phyloP scores from a whole-genome alignment of 2,797 vertebrate species.

The Lithobates pipiens region DNA sequence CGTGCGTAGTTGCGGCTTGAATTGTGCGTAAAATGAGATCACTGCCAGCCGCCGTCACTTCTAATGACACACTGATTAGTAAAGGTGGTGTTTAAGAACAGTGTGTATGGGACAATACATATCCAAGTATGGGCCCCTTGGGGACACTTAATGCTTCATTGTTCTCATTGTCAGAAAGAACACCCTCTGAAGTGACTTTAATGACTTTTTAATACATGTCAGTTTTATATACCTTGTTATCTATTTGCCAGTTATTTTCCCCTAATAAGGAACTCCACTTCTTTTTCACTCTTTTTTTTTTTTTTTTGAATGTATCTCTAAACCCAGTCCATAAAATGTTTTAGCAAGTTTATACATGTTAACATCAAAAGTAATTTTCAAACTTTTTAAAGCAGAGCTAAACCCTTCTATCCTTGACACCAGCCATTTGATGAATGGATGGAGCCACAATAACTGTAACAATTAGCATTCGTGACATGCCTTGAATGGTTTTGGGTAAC shows the following conservation, averaged over 20 bases:
- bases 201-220: background rate
- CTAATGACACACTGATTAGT: background rate
- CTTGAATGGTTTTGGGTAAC: too few species aligned
- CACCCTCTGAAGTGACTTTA: background rate
- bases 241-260: background rate
- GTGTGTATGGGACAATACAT: constrained; percentile 7
- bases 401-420: too few species aligned
- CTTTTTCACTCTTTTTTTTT: too few species aligned
- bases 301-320: too few species aligned
- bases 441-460: too few species aligned
- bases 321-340: too few species aligned
- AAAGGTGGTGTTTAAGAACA: background rate
- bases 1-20: constrained; percentile 34
- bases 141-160: background rate
- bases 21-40: background rate
- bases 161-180: background rate
- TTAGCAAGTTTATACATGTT: too few species aligned
- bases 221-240: background rate
- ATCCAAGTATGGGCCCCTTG: background rate
- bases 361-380: too few species aligned
- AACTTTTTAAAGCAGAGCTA: too few species aligned
- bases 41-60: background rate
- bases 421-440: too few species aligned
- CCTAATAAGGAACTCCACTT: too few species aligned
- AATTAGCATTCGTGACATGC: too few species aligned